A percentile compares a stretch with the other conserved stretches of the same genome.
These are phyloP conservation scores for Otolemur crassicaudatus DNA, from an alignment of 2,797 vertebrate species.

Conservation along the genomic window DNA sequence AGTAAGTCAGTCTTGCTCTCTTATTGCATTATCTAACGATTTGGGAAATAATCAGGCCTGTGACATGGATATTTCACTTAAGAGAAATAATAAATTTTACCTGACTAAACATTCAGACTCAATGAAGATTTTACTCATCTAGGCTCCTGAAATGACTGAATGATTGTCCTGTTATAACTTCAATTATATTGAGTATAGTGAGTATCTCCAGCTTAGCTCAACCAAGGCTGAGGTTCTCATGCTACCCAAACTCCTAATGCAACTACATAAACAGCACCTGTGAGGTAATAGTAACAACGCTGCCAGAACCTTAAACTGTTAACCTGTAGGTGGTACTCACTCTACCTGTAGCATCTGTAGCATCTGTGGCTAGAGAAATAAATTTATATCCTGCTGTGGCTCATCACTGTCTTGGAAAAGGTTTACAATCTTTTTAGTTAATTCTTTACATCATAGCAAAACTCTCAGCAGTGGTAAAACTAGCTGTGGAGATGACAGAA, in stretches of 20 bases:
- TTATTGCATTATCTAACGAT: neutral
- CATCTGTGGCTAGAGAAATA: neutral
- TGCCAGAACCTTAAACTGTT: neutral
- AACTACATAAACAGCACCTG: neutral
- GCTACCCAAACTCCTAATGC: neutral
- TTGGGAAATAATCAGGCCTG: neutral
- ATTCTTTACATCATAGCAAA: neutral
- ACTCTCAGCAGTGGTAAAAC: neutral
- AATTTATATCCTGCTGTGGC: fast-evolving
- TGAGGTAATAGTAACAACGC: neutral
- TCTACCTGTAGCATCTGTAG: too few species aligned
- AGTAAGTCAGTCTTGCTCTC: neutral
- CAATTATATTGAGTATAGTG: neutral
- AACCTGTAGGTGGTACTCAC: too few species aligned
- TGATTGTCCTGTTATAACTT: neutral
- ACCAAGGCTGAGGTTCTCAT: too few species aligned
- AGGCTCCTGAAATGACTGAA: neutral
- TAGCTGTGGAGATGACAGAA: neutral
- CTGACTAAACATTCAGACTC: neutral
- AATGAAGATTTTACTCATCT: neutral
- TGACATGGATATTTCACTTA: neutral
- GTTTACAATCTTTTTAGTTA: neutral
- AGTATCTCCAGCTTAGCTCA: too few species aligned
- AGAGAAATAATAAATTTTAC: neutral
- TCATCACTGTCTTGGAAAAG: neutral